Evolutionary conservation across 1,140 invertebrate genomes (phyloP).

Genomic region (Ceratina japonica): DNA sequence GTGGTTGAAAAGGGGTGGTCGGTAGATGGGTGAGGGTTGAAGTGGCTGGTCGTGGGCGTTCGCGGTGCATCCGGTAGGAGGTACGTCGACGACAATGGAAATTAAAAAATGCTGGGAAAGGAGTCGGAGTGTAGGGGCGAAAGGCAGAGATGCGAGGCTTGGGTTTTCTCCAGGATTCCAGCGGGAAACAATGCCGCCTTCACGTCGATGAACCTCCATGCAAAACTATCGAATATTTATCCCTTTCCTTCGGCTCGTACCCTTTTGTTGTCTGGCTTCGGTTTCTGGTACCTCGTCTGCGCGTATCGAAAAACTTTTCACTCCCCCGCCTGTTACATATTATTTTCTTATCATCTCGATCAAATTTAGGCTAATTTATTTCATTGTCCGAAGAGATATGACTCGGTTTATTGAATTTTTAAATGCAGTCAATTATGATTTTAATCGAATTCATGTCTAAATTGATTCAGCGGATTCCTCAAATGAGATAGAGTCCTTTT

Average conservation of each 20-base stretch:
- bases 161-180: conserved; percentile 53
- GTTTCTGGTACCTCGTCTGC: conserved; percentile 18
- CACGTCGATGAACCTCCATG: conserved; percentile 58
- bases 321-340: neutral
- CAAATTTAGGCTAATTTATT: neutral
- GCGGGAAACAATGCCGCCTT: conserved; percentile 67
- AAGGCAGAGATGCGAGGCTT: conserved; percentile 30
- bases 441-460: no score
- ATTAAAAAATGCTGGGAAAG: conserved; percentile 61
- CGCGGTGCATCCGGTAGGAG: conserved; percentile 36
- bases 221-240: conserved; percentile 47
- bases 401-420: no score
- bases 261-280: conserved; percentile 16
- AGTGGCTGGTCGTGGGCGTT: conserved; percentile 46
- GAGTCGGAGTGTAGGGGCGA: conserved; percentile 58
- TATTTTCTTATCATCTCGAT: neutral
- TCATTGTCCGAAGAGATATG: no score
- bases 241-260: conserved; percentile 3
- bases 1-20: neutral
- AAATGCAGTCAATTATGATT: no score
- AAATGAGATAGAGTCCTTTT: no score
- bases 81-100: conserved; percentile 50
- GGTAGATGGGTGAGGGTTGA: neutral
- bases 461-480: no score
- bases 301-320: conserved; percentile 24